Evolutionary conservation across 2,113 vertebrate genomes (phyloP).

Genomic region (Mus pahari): DNA sequence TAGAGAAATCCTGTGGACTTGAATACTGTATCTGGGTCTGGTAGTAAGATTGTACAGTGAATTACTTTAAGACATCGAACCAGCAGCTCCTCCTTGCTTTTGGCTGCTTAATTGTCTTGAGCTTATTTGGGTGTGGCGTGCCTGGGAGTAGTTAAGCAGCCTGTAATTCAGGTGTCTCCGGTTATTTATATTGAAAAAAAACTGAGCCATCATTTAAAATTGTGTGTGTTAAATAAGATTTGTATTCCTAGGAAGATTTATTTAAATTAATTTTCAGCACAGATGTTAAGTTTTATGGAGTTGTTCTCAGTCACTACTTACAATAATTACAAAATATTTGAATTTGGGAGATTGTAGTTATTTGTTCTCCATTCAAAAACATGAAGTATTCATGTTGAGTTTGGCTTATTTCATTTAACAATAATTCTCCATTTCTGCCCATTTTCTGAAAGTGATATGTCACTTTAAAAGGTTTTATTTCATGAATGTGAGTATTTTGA

Average conservation of each 20-base stretch:
- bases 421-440: background rate
- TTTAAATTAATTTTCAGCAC: slow-evolving; percentile 47
- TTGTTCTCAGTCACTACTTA: slow-evolving; percentile 72
- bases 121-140: slow-evolving; percentile 80
- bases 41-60: slow-evolving; percentile 51
- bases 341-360: slow-evolving; percentile 37
- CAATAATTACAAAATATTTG: slow-evolving; percentile 24
- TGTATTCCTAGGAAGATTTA: slow-evolving; percentile 69
- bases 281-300: slow-evolving; percentile 69
- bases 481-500: background rate
- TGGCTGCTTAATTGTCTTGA: slow-evolving; percentile 72
- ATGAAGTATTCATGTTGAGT: background rate
- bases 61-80: slow-evolving; percentile 62
- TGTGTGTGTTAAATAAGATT: background rate
- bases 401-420: background rate
- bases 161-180: slow-evolving; percentile 67
- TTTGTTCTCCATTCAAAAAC: background rate
- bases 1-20: slow-evolving; percentile 26
- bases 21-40: background rate
- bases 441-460: background rate
- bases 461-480: background rate
- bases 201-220: slow-evolving; percentile 66
- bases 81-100: slow-evolving; percentile 75
- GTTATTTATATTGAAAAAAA: slow-evolving; percentile 67
- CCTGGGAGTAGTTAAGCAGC: slow-evolving; percentile 52